Conservation (phyloP, 2,888 invertebrate species). For the Apodemia zela region DNA sequence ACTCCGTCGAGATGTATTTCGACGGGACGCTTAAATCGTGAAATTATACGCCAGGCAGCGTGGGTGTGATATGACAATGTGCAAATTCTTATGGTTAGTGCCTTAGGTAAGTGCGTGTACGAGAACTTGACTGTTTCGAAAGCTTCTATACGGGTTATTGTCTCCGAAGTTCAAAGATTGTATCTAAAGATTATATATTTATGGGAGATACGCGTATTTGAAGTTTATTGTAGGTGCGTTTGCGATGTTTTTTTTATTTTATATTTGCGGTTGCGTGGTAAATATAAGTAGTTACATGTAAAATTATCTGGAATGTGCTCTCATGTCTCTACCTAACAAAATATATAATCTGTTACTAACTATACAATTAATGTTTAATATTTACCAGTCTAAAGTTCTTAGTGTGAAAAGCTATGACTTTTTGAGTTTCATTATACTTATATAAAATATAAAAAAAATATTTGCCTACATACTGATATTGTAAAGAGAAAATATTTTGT, state of each 20-base stretch:
- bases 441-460: no score
- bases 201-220: background rate
- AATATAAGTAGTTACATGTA: no score
- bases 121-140: conserved; percentile 35
- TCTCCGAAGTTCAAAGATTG: conserved; percentile 16
- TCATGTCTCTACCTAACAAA: no score
- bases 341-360: no score
- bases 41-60: conserved; percentile 64
- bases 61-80: conserved; percentile 72
- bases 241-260: background rate
- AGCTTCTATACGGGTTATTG: conserved; percentile 21
- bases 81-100: conserved; percentile 52
- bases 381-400: no score
- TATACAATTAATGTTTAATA: no score
- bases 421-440: no score
- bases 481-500: no score
- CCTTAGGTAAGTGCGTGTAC: conserved; percentile 33
- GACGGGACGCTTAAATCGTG: conserved; percentile 65
- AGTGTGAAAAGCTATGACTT: no score
- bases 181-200: conserved; percentile 13
- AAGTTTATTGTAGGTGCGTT: background rate
- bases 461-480: no score
- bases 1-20: conserved; percentile 60
- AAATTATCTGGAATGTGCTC: no score
- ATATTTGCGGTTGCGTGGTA: background rate